phyloP scores from a whole-genome alignment of 2,797 vertebrate species.

The Pteropus rufus region DNA sequence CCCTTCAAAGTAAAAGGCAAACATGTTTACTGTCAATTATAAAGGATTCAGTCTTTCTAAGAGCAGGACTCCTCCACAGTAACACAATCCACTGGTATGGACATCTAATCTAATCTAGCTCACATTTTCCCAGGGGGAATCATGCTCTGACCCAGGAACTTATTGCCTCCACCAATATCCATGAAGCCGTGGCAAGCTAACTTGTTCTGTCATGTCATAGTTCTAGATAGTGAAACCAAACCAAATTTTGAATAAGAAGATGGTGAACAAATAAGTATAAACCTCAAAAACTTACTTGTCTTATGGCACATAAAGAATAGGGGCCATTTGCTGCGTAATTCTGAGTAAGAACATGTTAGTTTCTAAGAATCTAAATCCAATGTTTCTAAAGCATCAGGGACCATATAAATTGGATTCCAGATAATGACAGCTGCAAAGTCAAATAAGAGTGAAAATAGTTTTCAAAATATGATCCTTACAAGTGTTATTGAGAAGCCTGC shows the following conservation, averaged over 20 bases:
- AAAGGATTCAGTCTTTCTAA: background rate
- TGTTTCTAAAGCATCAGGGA: background rate
- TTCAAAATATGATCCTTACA: background rate
- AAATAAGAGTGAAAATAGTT: background rate
- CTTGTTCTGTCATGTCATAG: background rate
- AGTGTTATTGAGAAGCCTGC: background rate
- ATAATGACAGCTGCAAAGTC: background rate
- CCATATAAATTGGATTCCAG: background rate
- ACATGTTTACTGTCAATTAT: background rate
- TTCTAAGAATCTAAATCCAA: background rate
- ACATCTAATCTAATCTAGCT: background rate
- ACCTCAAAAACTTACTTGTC: background rate
- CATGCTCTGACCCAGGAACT: background rate
- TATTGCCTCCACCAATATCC: background rate
- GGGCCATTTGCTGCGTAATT: background rate
- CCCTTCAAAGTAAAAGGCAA: background rate
- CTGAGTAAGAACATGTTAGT: background rate
- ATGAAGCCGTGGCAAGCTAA: background rate
- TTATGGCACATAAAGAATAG: background rate
- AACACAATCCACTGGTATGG: background rate
- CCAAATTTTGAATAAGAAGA: background rate
- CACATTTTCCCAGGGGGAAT: background rate
- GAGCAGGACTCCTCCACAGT: background rate
- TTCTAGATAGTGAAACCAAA: background rate
- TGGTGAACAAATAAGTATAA: background rate